Percentiles rank a stretch among this genome's conserved stretches.
phyloP scores from a whole-genome alignment of 2,797 vertebrate species.

The Schizothorax lantsangensis region DNA sequence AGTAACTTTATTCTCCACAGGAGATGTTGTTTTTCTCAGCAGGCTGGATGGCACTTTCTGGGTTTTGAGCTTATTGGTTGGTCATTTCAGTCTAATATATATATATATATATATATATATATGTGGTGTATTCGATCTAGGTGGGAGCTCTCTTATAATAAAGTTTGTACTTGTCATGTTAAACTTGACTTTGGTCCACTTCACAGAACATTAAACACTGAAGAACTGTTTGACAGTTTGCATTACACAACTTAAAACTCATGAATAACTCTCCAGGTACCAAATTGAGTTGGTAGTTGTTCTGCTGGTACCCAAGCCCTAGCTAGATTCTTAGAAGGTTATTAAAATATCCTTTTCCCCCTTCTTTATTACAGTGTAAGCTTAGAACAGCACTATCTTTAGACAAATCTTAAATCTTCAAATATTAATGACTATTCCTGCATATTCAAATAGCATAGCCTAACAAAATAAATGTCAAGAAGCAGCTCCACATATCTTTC shows the following conservation, averaged over 20 bases:
- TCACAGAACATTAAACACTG: neutral
- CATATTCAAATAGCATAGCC: neutral
- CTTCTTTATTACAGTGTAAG: neutral
- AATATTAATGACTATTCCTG: neutral
- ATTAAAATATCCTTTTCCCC: neutral
- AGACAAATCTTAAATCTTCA: neutral
- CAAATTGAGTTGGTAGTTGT: neutral
- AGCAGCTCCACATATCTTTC: neutral
- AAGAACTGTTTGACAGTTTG: neutral
- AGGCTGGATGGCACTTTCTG: slow-evolving; percentile 13
- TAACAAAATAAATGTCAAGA: neutral
- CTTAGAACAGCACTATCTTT: neutral
- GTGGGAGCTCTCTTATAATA: neutral
- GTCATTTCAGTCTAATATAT: neutral
- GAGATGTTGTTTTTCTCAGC: slow-evolving; percentile 38
- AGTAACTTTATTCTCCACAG: slow-evolving; percentile 14
- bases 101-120: neutral
- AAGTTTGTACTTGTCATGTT: neutral
- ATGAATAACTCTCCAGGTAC: neutral
- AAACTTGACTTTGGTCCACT: neutral
- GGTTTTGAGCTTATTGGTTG: neutral
- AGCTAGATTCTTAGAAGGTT: neutral
- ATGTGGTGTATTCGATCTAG: neutral
- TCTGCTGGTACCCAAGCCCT: neutral
- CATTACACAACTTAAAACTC: neutral